phyloP scores from a whole-genome alignment of 2,888 invertebrate species.

The Ormyrus rosae region DNA sequence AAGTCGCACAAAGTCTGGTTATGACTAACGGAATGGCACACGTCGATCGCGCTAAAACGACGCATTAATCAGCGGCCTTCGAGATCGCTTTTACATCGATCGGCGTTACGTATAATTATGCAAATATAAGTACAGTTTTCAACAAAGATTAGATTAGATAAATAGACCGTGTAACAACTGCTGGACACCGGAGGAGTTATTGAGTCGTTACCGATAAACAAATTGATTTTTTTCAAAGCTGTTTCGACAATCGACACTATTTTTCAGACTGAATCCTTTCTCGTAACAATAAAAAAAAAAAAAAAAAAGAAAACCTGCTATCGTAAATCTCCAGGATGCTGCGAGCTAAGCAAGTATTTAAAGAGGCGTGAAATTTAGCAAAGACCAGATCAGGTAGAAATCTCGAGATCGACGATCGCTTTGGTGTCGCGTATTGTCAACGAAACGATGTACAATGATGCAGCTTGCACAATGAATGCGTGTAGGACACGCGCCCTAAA shows the following conservation, averaged over 20 bases:
- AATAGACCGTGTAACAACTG: conserved; percentile 22
- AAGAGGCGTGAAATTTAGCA: conserved; percentile 22
- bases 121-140: conserved; percentile 34
- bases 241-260: conserved; percentile 1
- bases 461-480: conserved; percentile 17
- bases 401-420: conserved; percentile 30
- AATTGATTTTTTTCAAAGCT: conserved; percentile 18
- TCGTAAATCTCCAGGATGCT: conserved; percentile 4
- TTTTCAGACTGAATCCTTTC: conserved; percentile 2
- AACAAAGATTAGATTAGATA: conserved; percentile 48
- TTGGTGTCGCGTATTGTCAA: conserved; percentile 28
- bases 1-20: conserved; percentile 43
- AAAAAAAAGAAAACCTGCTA: not conserved
- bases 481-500: conserved; percentile 43
- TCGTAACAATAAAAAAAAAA: not conserved
- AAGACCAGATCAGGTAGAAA: conserved; percentile 23
- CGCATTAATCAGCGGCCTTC: conserved; percentile 43
- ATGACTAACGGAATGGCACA: conserved; percentile 14
- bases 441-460: conserved; percentile 30
- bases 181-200: not conserved
- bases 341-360: not conserved
- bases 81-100: conserved; percentile 30
- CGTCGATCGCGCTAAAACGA: conserved; percentile 47
- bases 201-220: conserved; percentile 10
- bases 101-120: conserved; percentile 29